Percentiles rank a stretch among this genome's conserved stretches.
These are phyloP conservation scores for Periphyllus acericola DNA, from an alignment of 2,888 invertebrate species.

Conservation along the genomic window DNA sequence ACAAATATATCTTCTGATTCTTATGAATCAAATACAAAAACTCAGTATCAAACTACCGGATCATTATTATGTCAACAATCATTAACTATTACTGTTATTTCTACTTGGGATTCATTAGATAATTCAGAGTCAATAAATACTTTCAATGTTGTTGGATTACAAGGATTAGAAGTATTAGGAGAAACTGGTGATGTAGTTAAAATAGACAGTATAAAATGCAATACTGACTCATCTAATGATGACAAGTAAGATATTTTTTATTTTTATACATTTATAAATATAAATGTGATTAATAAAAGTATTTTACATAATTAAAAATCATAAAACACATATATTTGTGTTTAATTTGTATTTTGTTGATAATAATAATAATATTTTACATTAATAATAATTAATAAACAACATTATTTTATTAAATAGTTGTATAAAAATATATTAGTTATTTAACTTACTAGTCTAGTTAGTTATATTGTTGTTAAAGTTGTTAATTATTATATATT, in stretches of 20 bases:
- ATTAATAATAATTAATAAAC: too few species aligned
- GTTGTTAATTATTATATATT: too few species aligned
- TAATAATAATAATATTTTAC: not conserved
- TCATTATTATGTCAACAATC: constrained; percentile 64
- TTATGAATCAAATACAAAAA: constrained; percentile 12
- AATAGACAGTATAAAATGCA: constrained; percentile 64
- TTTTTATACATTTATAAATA: not conserved
- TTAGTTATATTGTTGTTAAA: too few species aligned
- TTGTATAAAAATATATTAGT: not conserved
- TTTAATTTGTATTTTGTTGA: not conserved
- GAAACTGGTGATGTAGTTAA: constrained; percentile 65
- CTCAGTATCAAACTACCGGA: constrained; percentile 63
- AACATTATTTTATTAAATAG: not conserved
- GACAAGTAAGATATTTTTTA: constrained; percentile 43
- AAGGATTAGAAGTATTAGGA: constrained; percentile 72
- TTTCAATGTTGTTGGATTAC: constrained; percentile 71
- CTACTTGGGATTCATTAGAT: constrained; percentile 72
- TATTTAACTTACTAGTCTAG: too few species aligned
- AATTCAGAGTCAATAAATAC: constrained; percentile 66
- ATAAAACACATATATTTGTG: not conserved
- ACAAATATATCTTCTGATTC: constrained; percentile 61
- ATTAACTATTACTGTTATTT: constrained; percentile 70
- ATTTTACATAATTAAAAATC: too few species aligned
- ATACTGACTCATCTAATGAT: constrained; percentile 28
- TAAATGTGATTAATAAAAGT: not conserved